Evolutionary conservation across 37 sponge, comb jelly and placozoan genomes (phyloP), one percentile per base, ranked within the genome.

Genomic region (Cladorhizidae sp.): DNA sequence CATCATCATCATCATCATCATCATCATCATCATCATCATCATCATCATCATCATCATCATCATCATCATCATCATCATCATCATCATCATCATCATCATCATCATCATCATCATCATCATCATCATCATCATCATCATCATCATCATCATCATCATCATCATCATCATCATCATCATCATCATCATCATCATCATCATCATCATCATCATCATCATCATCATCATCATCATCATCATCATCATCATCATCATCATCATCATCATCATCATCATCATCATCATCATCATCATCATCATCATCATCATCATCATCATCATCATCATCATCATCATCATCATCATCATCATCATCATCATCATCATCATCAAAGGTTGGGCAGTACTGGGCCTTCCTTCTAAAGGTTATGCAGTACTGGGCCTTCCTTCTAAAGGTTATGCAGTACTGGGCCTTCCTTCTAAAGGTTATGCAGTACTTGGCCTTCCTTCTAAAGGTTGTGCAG

Each of bases 81-180:
- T 54, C 56, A 54, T 54, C 56, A 54, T 54, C 56, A 54, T 54
- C 56, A 18, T 54, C 56, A 18, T 54, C 56, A 54, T 54, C 56
- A 18, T 54, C 56, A 54, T 54, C 56, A 18, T 54, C 56, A 54
- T 54, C 56, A 18, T 54, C 56, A 54, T 54, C 56, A 18, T 54
- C 56, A 54, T 54, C 56, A 18, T 54, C 56, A 54, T 54, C 56
- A 18, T 54, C 56, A 54, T 54, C 56, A 54, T 54, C 56, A 54
- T 18, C 56, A 54, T 54, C 56, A 54, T 18, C 56, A 54, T 54
- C 56, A 54, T 54, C 56, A 54, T 54, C 56, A 54, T 54, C 56
- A 54, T 54, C 56, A 54, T 54, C 56, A 54, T 54, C 56, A 54
- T 54, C 56, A 54, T 54, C 56, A 54, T 54, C 56, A 54, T 54